A percentile compares a stretch with the other conserved stretches of the same genome.
Evolutionary conservation across 2,888 invertebrate species (phyloP).

Genomic region (Eupithecia pulchellata): DNA sequence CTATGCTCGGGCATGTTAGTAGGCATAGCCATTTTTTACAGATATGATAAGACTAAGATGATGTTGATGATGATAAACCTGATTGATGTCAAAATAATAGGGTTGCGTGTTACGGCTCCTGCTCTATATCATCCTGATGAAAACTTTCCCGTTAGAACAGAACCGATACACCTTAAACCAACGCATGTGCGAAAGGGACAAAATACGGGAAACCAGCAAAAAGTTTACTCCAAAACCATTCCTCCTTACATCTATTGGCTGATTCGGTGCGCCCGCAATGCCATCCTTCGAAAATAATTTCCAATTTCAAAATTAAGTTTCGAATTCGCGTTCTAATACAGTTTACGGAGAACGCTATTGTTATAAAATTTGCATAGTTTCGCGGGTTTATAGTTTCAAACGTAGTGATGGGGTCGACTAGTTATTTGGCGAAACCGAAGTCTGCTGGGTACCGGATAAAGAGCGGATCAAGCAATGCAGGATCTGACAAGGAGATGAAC

Average conservation of each 20-base stretch:
- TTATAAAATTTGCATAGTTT: constrained; percentile 51
- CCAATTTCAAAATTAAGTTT: constrained; percentile 53
- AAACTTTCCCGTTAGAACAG: constrained; percentile 66
- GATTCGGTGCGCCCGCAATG: constrained; percentile 57
- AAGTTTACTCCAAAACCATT: constrained; percentile 65
- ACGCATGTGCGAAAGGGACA: constrained; percentile 60
- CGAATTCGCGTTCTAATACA: constrained; percentile 37
- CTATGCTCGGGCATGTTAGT: no score
- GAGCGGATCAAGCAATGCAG: constrained; percentile 73
- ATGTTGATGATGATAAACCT: background rate
- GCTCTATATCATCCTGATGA: constrained; percentile 64
- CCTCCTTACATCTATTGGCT: constrained; percentile 61
- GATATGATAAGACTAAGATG: no score
- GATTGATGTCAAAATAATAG: background rate
- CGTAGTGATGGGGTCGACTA: constrained; percentile 77
- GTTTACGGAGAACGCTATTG: constrained; percentile 34
- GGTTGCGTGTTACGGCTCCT: constrained; percentile 46
- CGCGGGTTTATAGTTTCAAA: constrained; percentile 46
- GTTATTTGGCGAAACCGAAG: constrained; percentile 75
- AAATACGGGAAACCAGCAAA: constrained; percentile 67
- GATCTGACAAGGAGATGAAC: constrained; percentile 79
- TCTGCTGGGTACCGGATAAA: constrained; percentile 69
- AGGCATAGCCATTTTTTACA: no score
- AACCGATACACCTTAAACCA: constrained; percentile 53
- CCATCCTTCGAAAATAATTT: constrained; percentile 39